phyloP scores from a whole-genome alignment of 2,113 vertebrate species.

The Oxyura jamaicensis region DNA sequence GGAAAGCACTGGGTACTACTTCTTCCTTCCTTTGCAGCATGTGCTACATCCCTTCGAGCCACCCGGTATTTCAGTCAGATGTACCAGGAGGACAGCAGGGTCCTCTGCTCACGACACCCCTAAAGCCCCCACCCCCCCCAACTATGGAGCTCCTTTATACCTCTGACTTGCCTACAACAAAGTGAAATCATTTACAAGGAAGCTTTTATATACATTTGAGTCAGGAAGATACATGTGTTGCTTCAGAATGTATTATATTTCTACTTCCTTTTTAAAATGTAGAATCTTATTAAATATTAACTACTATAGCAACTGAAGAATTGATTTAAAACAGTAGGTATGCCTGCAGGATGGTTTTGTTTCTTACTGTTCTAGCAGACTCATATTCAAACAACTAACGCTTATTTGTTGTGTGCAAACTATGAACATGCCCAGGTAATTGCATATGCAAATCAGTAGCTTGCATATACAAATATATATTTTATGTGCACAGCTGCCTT shows the following conservation, averaged over 20 bases:
- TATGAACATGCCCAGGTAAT: neutral
- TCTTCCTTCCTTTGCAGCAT: neutral
- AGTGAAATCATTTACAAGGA: neutral
- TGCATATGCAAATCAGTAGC: neutral
- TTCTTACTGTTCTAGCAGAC: neutral
- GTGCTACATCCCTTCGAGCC: neutral
- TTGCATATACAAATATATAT: neutral
- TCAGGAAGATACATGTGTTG: neutral
- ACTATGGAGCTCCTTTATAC: neutral
- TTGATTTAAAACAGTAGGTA: conserved; percentile 42
- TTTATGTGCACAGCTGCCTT: neutral
- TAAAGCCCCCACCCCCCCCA: neutral
- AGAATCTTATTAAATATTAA: conserved; percentile 68
- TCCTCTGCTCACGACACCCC: neutral
- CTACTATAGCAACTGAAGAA: conserved; percentile 26
- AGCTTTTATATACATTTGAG: conserved; percentile 21
- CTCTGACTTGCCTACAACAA: neutral
- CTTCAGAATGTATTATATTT: neutral
- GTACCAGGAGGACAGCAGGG: neutral
- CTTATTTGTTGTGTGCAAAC: conserved; percentile 17
- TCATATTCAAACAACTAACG: neutral
- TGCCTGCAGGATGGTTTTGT: conserved; percentile 1
- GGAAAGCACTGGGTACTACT: neutral
- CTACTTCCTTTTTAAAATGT: conserved; percentile 41
- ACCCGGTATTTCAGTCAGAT: accelerated